Evolutionary conservation across 2,113 vertebrate genomes (phyloP), one percentile per base, ranked within the genome.

Genomic region (Oreochromis tanganicae): DNA sequence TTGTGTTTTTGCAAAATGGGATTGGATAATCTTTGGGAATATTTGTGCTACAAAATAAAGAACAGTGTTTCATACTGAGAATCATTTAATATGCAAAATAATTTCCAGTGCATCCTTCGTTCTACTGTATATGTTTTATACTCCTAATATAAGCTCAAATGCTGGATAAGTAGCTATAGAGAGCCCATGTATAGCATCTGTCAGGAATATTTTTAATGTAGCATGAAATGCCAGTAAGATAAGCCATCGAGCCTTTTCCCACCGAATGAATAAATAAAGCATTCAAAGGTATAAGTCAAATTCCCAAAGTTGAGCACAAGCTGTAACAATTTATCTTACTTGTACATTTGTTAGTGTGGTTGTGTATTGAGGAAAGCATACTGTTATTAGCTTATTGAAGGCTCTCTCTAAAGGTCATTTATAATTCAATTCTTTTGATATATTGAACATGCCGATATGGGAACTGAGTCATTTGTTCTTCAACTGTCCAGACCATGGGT

Each of bases 241-340:
- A 29, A 27, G 48, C 10, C 41, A 38, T 68, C 9, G 8, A 32
- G 11, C 43, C 41, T 46, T 86, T 48, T 83, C 36, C 48, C 3
- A 11, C 16, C 1, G 12, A 17, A 43, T 75, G 61, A 83, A 82
- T 80, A 54, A 57, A 10, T 81, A 43, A 84, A 80, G 66, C 41
- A 89, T 86, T 88, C 48, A 71, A 27, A 43, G 38, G 21, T 43
- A 8, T 17, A 46, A 84, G 38, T 78, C 71, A 83, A 75, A 50
- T 21, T 82, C 66, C 66, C 16, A n/a, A 36, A 63, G 41, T 54
- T 9, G 38, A 83, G 57, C 19, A 32, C 14, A 71, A 85, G 80
- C 88, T 82, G 43, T 66, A 85, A 81, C 90, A 91, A 73, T 79
- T 80, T 71, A 46, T 89, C 75, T 48, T 86, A 57, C 32, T 56